Evolutionary conservation across 2,888 invertebrate species (phyloP).

Genomic region (Megamerina dolium): DNA sequence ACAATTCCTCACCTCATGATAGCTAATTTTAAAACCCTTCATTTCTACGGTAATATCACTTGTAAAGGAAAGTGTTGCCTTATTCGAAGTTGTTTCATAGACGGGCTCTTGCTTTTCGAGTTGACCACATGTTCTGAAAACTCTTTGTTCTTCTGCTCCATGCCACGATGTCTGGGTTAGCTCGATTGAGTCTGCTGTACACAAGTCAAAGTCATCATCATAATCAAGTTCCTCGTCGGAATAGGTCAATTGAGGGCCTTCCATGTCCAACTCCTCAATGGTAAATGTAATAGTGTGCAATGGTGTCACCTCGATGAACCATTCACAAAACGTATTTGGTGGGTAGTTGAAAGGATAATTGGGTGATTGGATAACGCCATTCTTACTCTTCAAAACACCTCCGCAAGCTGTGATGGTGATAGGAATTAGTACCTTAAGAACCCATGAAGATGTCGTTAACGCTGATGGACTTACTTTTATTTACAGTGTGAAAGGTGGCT

Average conservation of each 20-base stretch:
- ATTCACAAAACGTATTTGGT: constrained; percentile 66
- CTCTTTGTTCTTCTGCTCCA: not conserved
- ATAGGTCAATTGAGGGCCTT: no score
- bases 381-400: constrained; percentile 56
- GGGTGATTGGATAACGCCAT: constrained; percentile 68
- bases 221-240: no score
- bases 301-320: constrained; percentile 62
- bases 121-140: constrained; percentile 30
- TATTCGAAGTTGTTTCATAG: constrained; percentile 51
- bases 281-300: constrained; percentile 65
- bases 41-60: constrained; percentile 55
- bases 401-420: constrained; percentile 61
- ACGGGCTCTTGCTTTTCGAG: constrained; percentile 6
- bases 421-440: not conserved
- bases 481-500: constrained; percentile 54
- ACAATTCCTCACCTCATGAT: constrained; percentile 52
- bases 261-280: constrained; percentile 63
- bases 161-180: constrained; percentile 25
- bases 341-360: constrained; percentile 82
- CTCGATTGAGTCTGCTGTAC: constrained; percentile 48
- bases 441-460: constrained; percentile 30
- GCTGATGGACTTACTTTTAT: constrained; percentile 50
- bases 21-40: constrained; percentile 74
- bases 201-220: constrained; percentile 33
- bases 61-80: constrained; percentile 61